Evolutionary conservation across 1,140 invertebrate species (phyloP), one percentile per base, ranked within the genome.

Genomic region (Radopholus similis): DNA sequence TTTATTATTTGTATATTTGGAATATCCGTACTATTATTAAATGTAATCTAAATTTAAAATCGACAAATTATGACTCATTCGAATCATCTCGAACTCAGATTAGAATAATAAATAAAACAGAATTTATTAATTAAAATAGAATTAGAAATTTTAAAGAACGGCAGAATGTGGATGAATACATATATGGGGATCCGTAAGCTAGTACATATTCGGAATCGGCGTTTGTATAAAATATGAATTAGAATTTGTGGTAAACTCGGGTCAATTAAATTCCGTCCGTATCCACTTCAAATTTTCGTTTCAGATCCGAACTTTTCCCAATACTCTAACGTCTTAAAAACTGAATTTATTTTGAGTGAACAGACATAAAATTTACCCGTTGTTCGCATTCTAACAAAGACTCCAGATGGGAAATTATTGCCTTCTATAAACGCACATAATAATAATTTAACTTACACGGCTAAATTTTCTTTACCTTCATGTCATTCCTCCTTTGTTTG

Each of bases 341-440:
- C 58, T 49, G 67, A 64, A 26, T 23, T 23, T 23, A 23, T 21
- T 21, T 21, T 26, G 18, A 26, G 21, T 0, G 8, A 4, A 26
- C 9, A 23, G 30, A 32, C 21, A 44, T 18, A 30, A n/a, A 49
- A 71, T 72, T 82, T 82, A 93, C 91, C 88, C 95, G 90, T 82
- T 95, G 89, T 84, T 99, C 94, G 83, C 93, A 92, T 65, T 91
- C 89, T 86, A 97, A 88, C 83, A 97, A 89, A 59, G 90, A 88
- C 83, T 98, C 92, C 70, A 99, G 86, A 84, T 97, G 97, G 75
- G 90, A 89, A 18, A 95, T 88, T 4, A 86, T 75, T 74, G 90
- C 90, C 47, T 88, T 86, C 79, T 51, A n/a, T n/a, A 4, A 51
- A 51, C 13, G 23, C 5, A 21, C 9, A 51, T 11, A 9, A 5